A percentile compares a stretch with the other conserved stretches of the same genome.
Evolutionary conservation across 2,888 invertebrate genomes (phyloP).

Genomic region (Brenthis daphne): DNA sequence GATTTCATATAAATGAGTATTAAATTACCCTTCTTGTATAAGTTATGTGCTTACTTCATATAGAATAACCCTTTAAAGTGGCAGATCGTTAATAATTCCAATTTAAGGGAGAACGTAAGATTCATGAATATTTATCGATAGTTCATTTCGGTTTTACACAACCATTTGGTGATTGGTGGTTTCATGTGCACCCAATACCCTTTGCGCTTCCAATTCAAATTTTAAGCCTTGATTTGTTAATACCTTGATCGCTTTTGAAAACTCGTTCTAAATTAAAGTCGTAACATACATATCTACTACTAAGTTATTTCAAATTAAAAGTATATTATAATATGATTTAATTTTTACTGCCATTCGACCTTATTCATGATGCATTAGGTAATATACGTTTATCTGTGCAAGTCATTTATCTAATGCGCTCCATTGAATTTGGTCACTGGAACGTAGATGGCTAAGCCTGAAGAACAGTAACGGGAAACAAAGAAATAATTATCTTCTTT

Average conservation of each 20-base stretch:
- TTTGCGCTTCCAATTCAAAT: slow-evolving; percentile 2
- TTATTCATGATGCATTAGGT: slow-evolving; percentile 20
- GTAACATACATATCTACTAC: too few relatives aligned
- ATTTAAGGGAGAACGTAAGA: neutral
- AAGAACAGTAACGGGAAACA: slow-evolving; percentile 3
- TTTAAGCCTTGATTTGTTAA: neutral
- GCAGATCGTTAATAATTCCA: too few relatives aligned
- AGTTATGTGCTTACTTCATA: too few relatives aligned
- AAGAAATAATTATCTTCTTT: neutral
- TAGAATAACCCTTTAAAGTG: too few relatives aligned
- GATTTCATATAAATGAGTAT: too few relatives aligned
- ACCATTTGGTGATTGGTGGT: slow-evolving; percentile 1
- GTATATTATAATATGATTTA: neutral
- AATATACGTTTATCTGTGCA: slow-evolving; percentile 19
- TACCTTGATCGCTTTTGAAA: neutral
- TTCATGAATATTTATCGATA: slow-evolving; percentile 5
- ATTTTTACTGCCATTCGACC: slow-evolving; percentile 5
- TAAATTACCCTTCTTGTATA: too few relatives aligned
- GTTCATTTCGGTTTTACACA: neutral
- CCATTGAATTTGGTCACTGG: slow-evolving; percentile 17
- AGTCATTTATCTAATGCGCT: slow-evolving; percentile 34
- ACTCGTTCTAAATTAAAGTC: too few relatives aligned
- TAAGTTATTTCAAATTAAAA: neutral
- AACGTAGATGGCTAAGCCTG: slow-evolving; percentile 16
- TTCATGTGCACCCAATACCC: neutral